Base-by-base conservation (phyloP, 2,113 vertebrate species). In the Alosa alosa region DNA sequence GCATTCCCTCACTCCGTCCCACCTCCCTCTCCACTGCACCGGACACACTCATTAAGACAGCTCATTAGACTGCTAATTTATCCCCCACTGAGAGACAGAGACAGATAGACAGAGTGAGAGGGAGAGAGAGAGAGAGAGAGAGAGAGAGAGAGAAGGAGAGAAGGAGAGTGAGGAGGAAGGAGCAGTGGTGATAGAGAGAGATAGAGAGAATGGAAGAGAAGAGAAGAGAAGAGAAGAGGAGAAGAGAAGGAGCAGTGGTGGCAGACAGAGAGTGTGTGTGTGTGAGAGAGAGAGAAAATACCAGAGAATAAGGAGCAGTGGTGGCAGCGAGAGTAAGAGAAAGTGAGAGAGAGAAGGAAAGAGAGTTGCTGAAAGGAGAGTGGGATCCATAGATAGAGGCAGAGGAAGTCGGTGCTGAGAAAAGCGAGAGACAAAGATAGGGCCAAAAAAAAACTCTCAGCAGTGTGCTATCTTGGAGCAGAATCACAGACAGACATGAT, bases 21-120 rank as follows among this genome's bases (percentile, higher is more conserved):
- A 13, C 4, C 47, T 47, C 45, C 10, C 49, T 31, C 41, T 55
- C 82, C 31, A 41, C 49, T 20, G 6, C 68, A 31, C 82, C 15
- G 49, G 78, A 81, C n/a, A 81, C 50, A 17, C 57, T 86, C 84
- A 85, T 88, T 84, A 84, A 85, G 81, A 85, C 75, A 47, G 50
- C 82, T 88, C 87, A 60, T 87, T 87, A 87, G 45, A 60, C 25
- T 44, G 31, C 44, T 64, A 84, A 88, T 89, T 85, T 86, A 83
- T 85, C 82, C 72, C 75, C 45, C 83, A 82, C 89, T 82, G n/a
- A 84, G 49, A 47, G 60, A 46, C 64, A 82, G 41, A 45, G 64
- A 83, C 8, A 68, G 78, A 64, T n/a, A 57, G n/a, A 44, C n/a
- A 46, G 36, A 68, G 55, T 81, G n/a, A 46, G 31, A 81, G 10